Evolutionary conservation across 2,113 vertebrate species (phyloP).

Genomic region (Campylorhamphus procurvoides): DNA sequence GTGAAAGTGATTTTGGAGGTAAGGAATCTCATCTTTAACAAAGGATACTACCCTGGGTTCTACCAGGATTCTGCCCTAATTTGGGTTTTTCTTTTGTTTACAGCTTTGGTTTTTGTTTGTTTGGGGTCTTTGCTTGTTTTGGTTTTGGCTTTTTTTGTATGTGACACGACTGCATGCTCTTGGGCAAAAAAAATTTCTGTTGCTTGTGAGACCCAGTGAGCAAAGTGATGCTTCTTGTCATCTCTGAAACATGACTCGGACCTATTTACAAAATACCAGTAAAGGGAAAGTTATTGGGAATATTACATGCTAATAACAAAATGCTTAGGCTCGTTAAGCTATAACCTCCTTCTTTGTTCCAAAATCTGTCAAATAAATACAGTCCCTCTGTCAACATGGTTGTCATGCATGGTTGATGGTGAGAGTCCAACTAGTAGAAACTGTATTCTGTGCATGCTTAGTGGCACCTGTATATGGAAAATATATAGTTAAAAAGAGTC

Average conservation of each 20-base stretch:
- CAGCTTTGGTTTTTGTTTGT: not conserved
- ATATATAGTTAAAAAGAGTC: not conserved
- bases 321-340: not conserved
- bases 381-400: not conserved
- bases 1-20: not conserved
- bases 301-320: not conserved
- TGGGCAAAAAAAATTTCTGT: not conserved
- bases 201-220: not conserved
- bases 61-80: not conserved
- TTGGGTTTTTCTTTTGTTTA: not conserved
- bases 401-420: not conserved
- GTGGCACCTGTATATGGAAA: not conserved
- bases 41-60: not conserved
- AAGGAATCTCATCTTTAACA: not conserved
- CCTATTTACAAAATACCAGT: not conserved
- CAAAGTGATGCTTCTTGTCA: not conserved
- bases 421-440: not conserved
- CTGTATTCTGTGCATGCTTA: not conserved
- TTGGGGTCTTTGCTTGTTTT: not conserved
- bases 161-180: not conserved
- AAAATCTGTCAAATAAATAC: slow-evolving; percentile 32
- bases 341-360: not conserved
- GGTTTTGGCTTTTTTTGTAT: not conserved
- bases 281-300: not conserved
- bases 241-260: not conserved